Conservation (phyloP, 2,797 vertebrate genomes). For the Acipenser oxyrinchus region DNA sequence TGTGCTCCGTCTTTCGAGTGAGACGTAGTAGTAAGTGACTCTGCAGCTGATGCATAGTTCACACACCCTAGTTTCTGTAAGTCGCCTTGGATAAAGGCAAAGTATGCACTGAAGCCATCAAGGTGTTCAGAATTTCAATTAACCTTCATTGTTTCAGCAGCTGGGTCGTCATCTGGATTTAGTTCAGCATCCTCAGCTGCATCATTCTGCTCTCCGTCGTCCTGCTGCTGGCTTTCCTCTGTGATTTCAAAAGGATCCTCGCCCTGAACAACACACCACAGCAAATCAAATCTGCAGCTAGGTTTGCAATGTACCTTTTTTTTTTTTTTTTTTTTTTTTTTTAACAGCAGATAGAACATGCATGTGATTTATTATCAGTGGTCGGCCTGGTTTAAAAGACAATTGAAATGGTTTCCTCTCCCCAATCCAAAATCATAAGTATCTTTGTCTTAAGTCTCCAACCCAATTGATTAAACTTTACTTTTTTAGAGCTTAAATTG, state of each 20-base stretch:
- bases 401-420: background rate
- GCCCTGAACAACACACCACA: constrained; percentile 47
- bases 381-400: background rate
- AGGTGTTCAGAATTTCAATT: background rate
- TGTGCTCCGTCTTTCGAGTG: no score
- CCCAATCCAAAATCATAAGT: no score
- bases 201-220: constrained; percentile 43
- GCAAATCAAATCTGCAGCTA: constrained; percentile 12
- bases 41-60: no score
- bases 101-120: background rate
- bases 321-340: background rate
- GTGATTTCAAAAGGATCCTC: constrained; percentile 70
- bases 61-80: no score
- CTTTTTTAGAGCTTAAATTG: no score
- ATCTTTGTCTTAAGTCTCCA: no score
- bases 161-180: background rate
- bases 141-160: background rate
- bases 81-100: no score
- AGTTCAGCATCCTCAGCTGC: constrained; percentile 16
- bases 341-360: background rate
- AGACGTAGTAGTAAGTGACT: no score
- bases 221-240: constrained; percentile 50
- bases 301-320: background rate
- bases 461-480: no score
- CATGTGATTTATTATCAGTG: background rate